These are phyloP conservation scores for Agrotis clavis DNA, from an alignment of 2,888 invertebrate species.

Conservation along the genomic window DNA sequence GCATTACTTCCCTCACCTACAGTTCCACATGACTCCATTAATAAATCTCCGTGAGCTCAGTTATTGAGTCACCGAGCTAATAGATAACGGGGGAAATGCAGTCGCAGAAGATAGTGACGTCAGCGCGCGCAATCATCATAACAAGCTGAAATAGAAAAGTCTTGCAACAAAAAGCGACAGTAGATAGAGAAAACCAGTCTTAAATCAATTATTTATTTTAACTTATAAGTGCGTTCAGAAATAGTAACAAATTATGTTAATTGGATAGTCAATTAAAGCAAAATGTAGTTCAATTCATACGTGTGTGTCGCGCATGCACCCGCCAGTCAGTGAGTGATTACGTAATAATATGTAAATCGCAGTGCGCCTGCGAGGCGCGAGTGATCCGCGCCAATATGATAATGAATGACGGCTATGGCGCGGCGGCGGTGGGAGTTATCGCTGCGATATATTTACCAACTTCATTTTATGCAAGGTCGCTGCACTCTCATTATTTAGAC, in stretches of 20 bases:
- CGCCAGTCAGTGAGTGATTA: conserved; percentile 31
- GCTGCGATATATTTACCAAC: conserved; percentile 32
- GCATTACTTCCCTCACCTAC: conserved; percentile 1
- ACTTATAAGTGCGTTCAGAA: conserved; percentile 8
- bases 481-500: conserved; percentile 38
- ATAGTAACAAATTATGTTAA: conserved; percentile 16
- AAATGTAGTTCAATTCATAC: conserved; percentile 2
- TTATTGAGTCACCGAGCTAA: conserved; percentile 14
- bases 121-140: not conserved
- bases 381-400: conserved; percentile 39
- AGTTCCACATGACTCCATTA: conserved; percentile 1
- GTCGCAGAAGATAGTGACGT: conserved; percentile 18
- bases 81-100: conserved; percentile 28
- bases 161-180: not conserved
- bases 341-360: conserved; percentile 51
- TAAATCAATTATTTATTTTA: not conserved
- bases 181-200: not conserved
- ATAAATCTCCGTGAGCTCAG: conserved; percentile 1
- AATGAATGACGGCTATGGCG: conserved; percentile 51
- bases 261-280: not conserved
- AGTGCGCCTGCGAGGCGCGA: conserved; percentile 30
- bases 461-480: conserved; percentile 46
- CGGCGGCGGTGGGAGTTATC: conserved; percentile 48
- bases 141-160: conserved; percentile 10
- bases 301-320: conserved; percentile 24